phyloP scores from a whole-genome alignment of 2,797 vertebrate species.

The Gymnodraco acuticeps region DNA sequence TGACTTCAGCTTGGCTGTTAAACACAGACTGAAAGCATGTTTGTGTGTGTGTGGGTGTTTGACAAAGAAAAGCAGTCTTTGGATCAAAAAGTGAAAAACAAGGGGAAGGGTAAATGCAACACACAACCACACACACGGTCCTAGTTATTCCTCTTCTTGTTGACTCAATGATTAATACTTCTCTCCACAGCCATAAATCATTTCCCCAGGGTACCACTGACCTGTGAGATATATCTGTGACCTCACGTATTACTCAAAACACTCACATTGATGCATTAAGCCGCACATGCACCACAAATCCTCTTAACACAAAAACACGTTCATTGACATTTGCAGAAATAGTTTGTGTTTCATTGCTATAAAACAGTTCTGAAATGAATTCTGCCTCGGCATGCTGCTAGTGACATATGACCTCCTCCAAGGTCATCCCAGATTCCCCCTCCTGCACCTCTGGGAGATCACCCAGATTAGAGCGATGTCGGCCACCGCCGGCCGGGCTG shows the following conservation, averaged over 20 bases:
- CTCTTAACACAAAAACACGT: slow-evolving; percentile 8
- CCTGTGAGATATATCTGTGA: slow-evolving; percentile 49
- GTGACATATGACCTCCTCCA: slow-evolving; percentile 66
- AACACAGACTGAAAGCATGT: slow-evolving; percentile 60
- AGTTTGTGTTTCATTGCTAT: slow-evolving; percentile 16
- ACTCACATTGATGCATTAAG: slow-evolving; percentile 9
- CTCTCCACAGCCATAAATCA: slow-evolving; percentile 49
- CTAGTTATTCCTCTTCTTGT: slow-evolving; percentile 39
- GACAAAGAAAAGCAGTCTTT: slow-evolving; percentile 13
- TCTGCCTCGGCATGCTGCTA: slow-evolving; percentile 38
- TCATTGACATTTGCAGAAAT: slow-evolving; percentile 11
- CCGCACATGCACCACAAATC: background rate
- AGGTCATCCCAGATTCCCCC: slow-evolving; percentile 68
- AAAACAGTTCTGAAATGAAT: slow-evolving; percentile 29
- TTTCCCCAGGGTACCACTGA: slow-evolving; percentile 45
- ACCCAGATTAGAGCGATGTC: slow-evolving; percentile 67
- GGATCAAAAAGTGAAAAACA: slow-evolving; percentile 29
- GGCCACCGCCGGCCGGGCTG: slow-evolving; percentile 38
- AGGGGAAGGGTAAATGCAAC: slow-evolving; percentile 39
- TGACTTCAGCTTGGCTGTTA: slow-evolving; percentile 70
- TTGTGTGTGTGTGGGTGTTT: slow-evolving; percentile 3
- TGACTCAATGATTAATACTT: slow-evolving; percentile 65
- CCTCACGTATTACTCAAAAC: slow-evolving; percentile 43
- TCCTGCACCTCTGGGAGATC: slow-evolving; percentile 58
- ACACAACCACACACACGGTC: background rate